phyloP scores from a whole-genome alignment of 2,797 vertebrate species.

The Sebastes iracundus region DNA sequence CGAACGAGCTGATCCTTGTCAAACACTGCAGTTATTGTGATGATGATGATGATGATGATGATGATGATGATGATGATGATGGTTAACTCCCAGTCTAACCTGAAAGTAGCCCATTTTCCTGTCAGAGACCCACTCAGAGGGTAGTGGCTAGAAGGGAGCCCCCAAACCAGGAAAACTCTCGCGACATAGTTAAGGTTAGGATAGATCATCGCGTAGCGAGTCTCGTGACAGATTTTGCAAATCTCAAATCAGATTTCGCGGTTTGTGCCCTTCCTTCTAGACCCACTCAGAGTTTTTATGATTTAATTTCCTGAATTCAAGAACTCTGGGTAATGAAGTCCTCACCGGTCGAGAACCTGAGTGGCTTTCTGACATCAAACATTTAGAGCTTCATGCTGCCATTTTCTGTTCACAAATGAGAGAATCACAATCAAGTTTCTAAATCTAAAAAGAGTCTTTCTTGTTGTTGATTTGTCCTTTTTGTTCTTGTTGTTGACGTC shows the following conservation, averaged over 20 bases:
- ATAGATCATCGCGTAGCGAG: too few relatives aligned
- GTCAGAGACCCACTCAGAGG: constrained; percentile 18
- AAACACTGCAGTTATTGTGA: constrained; percentile 3
- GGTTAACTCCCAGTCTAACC: background rate
- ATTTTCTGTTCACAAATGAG: constrained; percentile 14
- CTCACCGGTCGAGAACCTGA: background rate
- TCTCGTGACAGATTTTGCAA: too few relatives aligned
- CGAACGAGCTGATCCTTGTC: constrained; percentile 15
- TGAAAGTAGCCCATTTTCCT: constrained; percentile 20
- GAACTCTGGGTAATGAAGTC: constrained; percentile 45
- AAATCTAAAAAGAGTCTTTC: background rate
- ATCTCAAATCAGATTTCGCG: too few relatives aligned
- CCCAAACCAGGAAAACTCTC: too few relatives aligned
- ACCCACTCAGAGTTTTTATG: background rate
- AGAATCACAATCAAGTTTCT: background rate
- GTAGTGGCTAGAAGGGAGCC: too few relatives aligned
- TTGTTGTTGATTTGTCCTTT: constrained; percentile 11
- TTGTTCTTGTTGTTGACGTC: background rate
- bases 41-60: background rate
- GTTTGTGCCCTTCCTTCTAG: too few relatives aligned
- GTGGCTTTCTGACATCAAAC: constrained; percentile 9
- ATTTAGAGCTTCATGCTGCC: constrained; percentile 16
- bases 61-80: background rate
- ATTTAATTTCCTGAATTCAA: background rate
- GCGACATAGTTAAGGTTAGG: too few relatives aligned